A percentile compares a stretch with the other conserved stretches of the same genome.
These are phyloP conservation scores for Meteorus colon DNA, from an alignment of 2,888 invertebrate species.

Conservation along the genomic window DNA sequence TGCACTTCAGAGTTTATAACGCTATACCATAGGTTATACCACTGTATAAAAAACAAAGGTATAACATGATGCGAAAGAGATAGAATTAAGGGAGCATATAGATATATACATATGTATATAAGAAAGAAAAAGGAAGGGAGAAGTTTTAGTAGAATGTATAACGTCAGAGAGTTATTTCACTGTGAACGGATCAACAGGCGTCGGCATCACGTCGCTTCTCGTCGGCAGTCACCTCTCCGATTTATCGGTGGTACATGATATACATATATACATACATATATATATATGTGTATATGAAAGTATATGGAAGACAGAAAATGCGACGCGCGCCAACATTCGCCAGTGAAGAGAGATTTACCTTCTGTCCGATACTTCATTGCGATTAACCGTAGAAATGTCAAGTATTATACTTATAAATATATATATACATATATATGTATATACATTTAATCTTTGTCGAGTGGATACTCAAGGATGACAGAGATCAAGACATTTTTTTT, in stretches of 20 bases:
- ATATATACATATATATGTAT: not conserved
- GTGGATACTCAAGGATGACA: constrained; percentile 16
- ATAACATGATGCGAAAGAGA: not conserved
- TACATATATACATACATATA: constrained; percentile 28
- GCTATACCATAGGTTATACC: not conserved
- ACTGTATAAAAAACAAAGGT: not conserved
- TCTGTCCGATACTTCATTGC: constrained; percentile 19
- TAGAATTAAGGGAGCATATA: not conserved
- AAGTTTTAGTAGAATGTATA: constrained; percentile 11
- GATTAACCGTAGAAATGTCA: constrained; percentile 15
- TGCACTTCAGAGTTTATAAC: constrained; percentile 11
- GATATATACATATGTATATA: not conserved
- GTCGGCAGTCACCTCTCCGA: constrained; percentile 52
- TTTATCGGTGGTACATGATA: constrained; percentile 49
- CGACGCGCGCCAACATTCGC: constrained; percentile 9
- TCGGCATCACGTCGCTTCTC: constrained; percentile 55
- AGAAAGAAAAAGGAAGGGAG: constrained; percentile 15
- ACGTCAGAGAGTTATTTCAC: constrained; percentile 2
- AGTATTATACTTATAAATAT: not conserved
- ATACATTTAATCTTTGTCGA: constrained; percentile 8
- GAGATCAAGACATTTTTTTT: constrained; percentile 8
- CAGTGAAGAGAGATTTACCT: constrained; percentile 9
- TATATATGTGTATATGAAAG: not conserved
- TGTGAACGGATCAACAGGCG: constrained; percentile 62
- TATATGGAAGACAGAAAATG: constrained; percentile 8